A percentile compares a stretch with the other conserved stretches of the same genome.
Conservation (phyloP, 1,140 invertebrate species). For the Riptortus pedestris region DNA sequence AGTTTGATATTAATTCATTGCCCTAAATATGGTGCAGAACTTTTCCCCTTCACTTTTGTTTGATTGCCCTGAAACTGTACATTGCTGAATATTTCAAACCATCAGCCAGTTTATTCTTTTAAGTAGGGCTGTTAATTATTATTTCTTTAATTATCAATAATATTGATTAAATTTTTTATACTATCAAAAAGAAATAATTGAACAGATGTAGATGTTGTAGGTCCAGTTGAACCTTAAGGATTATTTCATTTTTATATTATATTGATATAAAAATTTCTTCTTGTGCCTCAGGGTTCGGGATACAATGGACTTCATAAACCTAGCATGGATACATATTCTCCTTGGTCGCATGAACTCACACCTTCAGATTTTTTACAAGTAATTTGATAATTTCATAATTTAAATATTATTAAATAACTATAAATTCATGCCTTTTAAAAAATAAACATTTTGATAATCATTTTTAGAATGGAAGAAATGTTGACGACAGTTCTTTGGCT, state of each 20-base stretch:
- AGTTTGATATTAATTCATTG: background rate
- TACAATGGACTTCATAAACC: slow-evolving; percentile 24
- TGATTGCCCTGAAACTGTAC: background rate
- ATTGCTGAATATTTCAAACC: background rate
- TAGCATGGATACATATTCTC: slow-evolving; percentile 28
- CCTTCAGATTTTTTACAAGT: slow-evolving; percentile 29
- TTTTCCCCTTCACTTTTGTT: slow-evolving; percentile 22
- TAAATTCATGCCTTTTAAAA: background rate
- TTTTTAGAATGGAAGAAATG: slow-evolving; percentile 21
- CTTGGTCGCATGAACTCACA: slow-evolving; percentile 29
- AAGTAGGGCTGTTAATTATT: too few species aligned
- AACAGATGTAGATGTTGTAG: too few species aligned
- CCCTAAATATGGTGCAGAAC: slow-evolving; percentile 22
- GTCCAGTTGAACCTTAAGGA: too few species aligned
- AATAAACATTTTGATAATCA: background rate
- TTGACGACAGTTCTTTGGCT: slow-evolving; percentile 26
- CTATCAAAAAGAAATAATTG: too few species aligned
- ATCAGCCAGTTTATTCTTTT: too few species aligned
- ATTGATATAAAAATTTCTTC: too few species aligned
- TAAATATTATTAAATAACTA: background rate
- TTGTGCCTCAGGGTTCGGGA: too few species aligned
- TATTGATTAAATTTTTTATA: too few species aligned
- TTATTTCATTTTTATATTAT: too few species aligned
- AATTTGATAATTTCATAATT: background rate
- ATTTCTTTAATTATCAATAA: too few species aligned